Conservation (phyloP, 2,113 vertebrate species). For the Lates calcarifer region DNA sequence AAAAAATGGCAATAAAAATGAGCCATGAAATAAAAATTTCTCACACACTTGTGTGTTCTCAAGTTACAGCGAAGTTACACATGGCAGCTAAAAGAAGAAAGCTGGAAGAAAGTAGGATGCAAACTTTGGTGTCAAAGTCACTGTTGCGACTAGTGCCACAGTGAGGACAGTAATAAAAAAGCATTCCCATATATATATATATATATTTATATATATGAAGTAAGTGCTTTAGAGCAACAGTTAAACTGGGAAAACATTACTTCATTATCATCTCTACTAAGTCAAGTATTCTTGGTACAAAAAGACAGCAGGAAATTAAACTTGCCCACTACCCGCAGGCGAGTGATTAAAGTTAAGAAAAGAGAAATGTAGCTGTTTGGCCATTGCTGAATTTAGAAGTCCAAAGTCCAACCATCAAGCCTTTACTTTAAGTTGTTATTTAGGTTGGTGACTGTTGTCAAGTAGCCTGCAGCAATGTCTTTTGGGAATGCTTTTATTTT, state of each 20-base stretch:
- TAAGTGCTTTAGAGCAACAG: neutral
- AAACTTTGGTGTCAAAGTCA: neutral
- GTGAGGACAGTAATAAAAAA: neutral
- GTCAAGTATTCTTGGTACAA: neutral
- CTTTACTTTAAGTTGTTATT: neutral
- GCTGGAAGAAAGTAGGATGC: too few relatives aligned
- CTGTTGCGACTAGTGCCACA: neutral
- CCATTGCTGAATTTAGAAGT: neutral
- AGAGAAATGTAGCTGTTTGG: neutral
- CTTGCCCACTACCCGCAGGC: neutral
- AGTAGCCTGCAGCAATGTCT: neutral
- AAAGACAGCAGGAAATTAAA: slow-evolving; percentile 22
- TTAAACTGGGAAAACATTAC: neutral
- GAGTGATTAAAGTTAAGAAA: neutral
- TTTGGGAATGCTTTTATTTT: neutral
- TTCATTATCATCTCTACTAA: slow-evolving; percentile 12
- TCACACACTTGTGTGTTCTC: too few relatives aligned
- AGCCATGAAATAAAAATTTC: neutral
- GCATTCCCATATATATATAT: too few relatives aligned
- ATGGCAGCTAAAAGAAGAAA: neutral
- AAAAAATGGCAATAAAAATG: neutral
- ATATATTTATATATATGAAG: too few relatives aligned
- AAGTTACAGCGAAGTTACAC: too few relatives aligned
- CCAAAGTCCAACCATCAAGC: neutral
- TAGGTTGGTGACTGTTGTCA: neutral